These are phyloP conservation scores for Whitmania pigra DNA, from an alignment of 1,140 invertebrate species.

Conservation along the genomic window DNA sequence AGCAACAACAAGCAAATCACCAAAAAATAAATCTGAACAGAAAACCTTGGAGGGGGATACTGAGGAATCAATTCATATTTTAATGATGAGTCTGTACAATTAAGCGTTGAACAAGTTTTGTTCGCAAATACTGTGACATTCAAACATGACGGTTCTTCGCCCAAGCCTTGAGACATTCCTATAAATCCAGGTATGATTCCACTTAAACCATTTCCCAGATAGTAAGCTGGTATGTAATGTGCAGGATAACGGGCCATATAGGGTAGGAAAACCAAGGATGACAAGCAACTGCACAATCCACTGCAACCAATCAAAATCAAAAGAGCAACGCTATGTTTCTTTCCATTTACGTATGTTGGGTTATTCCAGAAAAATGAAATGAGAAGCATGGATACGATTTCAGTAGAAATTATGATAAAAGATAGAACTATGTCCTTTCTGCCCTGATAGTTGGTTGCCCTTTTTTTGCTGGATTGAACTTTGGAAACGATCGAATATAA, in stretches of 20 bases:
- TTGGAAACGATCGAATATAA: slow-evolving; percentile 9
- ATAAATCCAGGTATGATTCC: slow-evolving; percentile 16
- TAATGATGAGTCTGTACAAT: background rate
- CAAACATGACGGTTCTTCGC: slow-evolving; percentile 12
- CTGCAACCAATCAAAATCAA: slow-evolving; percentile 60
- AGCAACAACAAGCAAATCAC: background rate
- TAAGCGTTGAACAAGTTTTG: background rate
- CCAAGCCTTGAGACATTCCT: slow-evolving; percentile 14
- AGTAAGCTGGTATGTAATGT: slow-evolving; percentile 12
- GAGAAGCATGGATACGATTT: slow-evolving; percentile 1
- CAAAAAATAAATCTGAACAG: background rate
- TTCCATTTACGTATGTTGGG: background rate
- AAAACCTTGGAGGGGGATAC: slow-evolving; percentile 1
- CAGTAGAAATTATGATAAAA: slow-evolving; percentile 5
- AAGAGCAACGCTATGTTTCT: slow-evolving; percentile 55
- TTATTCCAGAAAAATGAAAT: slow-evolving; percentile 14
- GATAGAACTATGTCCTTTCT: slow-evolving; percentile 1
- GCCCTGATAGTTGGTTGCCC: background rate
- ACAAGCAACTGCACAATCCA: slow-evolving; percentile 69
- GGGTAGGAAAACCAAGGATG: slow-evolving; percentile 55
- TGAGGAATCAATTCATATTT: background rate
- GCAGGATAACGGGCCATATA: slow-evolving; percentile 11
- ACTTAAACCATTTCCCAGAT: slow-evolving; percentile 12
- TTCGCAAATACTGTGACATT: background rate
- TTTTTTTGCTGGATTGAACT: slow-evolving; percentile 31